Evolutionary conservation across 2,797 vertebrate species (phyloP), one percentile per base, ranked within the genome.

Genomic region (Craterocephalus amniculus): DNA sequence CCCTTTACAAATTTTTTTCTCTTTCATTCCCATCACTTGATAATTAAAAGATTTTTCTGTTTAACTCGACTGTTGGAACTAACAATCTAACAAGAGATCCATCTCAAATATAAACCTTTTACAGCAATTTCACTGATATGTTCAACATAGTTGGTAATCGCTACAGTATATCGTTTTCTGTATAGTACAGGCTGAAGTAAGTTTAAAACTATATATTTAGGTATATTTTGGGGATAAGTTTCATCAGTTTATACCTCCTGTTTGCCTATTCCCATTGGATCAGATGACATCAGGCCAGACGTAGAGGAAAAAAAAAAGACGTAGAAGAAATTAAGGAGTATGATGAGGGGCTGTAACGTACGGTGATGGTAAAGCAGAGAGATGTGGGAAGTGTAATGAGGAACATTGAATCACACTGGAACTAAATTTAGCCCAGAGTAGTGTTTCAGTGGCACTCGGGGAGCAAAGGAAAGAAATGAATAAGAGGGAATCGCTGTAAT

Each of bases 371-470:
- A 27, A 70, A 75, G 70, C 78, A 74, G 77, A 77, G 84, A 88
- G 80, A 76, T 88, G 84, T 86, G 80, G 85, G 79, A 89, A 80
- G 83, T 79, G 79, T 87, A 81, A 85, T 76, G 70, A 83, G 81
- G 80, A 92, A 88, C 84, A 87, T 83, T 91, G 85, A 84, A 85
- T 93, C 87, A 68, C 87, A 83, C 71, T 35, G 63, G 27, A n/a
- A 8, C 89, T 94, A 94, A 92, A 91, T 91, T 91, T 93, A 94
- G 80, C 81, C 26, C 24, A 54, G 88, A 90, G 86, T 94, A 76
- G 80, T 81, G 87, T 94, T 93, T 92, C 93, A 93, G 14, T 31
- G 0, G 63, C 58, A 49, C 57, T 77, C 80, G 55, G 83, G 40
- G 51, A 55, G 72, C 12, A 43, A 65, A 51, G 49, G 68, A 76